These are phyloP conservation scores for Equus quagga DNA, from an alignment of 2,113 vertebrate species.

Conservation along the genomic window DNA sequence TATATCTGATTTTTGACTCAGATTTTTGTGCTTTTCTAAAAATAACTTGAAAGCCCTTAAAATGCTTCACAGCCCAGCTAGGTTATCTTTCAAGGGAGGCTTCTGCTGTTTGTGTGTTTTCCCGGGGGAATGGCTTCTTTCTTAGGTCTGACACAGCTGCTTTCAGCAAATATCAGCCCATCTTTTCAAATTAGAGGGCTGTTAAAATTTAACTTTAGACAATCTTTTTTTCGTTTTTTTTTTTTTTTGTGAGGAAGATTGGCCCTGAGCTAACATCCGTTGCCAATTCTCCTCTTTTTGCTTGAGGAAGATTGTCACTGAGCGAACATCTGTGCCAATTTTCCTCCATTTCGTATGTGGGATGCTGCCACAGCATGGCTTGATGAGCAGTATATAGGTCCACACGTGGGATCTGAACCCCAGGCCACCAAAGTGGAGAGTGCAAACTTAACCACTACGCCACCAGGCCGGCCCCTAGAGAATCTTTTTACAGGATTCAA, in stretches of 20 bases:
- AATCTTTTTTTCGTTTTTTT: background rate
- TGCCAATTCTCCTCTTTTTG: no score
- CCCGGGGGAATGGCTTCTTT: background rate
- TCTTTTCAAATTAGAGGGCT: background rate
- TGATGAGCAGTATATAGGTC: no score
- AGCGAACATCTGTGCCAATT: no score
- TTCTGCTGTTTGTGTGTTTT: background rate
- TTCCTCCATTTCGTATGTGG: no score
- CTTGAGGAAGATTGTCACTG: no score
- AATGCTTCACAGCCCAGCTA: accelerated
- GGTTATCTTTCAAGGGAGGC: accelerated
- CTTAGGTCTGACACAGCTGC: background rate
- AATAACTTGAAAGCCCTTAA: constrained; percentile 35
- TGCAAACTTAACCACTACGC: no score
- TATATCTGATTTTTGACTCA: background rate
- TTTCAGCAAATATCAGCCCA: background rate
- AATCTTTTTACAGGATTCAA: background rate
- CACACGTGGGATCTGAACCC: no score
- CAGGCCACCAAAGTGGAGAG: no score
- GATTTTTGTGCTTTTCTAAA: constrained; percentile 52
- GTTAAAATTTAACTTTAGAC: background rate
- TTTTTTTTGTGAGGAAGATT: no score
- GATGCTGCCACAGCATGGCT: no score
- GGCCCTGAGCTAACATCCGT: no score
- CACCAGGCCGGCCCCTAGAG: no score